Evolutionary conservation across 2,113 vertebrate genomes (phyloP), one percentile per base, ranked within the genome.

Genomic region (Capreolus pygargus): DNA sequence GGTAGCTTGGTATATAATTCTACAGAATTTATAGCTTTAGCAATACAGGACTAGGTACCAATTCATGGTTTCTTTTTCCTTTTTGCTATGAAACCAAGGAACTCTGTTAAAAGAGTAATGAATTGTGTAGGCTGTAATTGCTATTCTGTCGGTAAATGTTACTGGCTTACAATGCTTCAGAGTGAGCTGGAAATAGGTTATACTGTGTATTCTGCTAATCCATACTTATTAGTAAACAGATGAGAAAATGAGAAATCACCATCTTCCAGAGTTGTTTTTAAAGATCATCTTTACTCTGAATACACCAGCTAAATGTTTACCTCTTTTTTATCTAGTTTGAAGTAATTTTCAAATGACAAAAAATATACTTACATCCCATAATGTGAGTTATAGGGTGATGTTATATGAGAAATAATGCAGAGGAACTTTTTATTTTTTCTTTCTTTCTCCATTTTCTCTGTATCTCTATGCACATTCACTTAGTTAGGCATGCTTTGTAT

Each of bases 71-170:
- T 97, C 93, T 64, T 90, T 96, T 83, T n/a, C 52, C 39, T 95
- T 95, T 92, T 85, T 89, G 64, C 88, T 94, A 54, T n/a, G 55
- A 97, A 98, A 98, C 96, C 95, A 97, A 97, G 97, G 93, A 94
- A 84, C 85, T 86, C 85, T 86, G 47, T 86, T 96, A 93, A 97
- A 96, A 60, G 76, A 60, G 82, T 97, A 98, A 98, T 97, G 96
- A 98, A 97, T 97, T 86, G 94, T 94, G 94, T 95, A 83, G 97
- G 94, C 88, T 97, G n/a, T 98, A 98, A 98, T 98, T 98, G 97
- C 93, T 95, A 86, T 97, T 84, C 94, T 97, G 94, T 97, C 0
- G 0, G 45, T 96, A 96, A 97, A 58, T 94, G 79, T 96, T 85
- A 61, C 87, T 86, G 79, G 90, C 23, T 96, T 96, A 58, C 17